phyloP scores from a whole-genome alignment of 2,888 invertebrate species.

The Spicauda simplicius region DNA sequence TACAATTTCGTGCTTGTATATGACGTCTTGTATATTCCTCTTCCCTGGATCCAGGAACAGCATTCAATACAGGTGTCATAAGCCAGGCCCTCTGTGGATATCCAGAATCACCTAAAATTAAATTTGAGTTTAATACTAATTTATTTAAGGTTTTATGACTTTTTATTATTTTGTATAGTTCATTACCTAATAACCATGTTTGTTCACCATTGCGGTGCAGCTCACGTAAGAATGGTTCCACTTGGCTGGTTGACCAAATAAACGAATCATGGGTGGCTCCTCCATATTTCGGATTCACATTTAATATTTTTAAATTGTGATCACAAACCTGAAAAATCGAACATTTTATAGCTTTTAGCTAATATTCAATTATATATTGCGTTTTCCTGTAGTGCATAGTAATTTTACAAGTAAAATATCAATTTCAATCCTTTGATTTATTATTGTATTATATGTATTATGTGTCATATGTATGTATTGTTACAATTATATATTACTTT shows the following conservation, averaged over 20 bases:
- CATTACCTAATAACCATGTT: neutral
- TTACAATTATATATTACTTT: no score
- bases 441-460: no score
- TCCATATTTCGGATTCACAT: neutral
- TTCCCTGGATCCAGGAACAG: slow-evolving; percentile 42
- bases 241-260: neutral
- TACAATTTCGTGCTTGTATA: slow-evolving; percentile 41
- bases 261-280: neutral
- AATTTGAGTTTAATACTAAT: neutral
- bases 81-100: slow-evolving; percentile 45
- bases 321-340: neutral
- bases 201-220: neutral
- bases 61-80: slow-evolving; percentile 45
- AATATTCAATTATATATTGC: neutral
- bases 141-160: neutral
- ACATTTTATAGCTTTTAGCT: neutral
- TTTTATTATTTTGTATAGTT: neutral
- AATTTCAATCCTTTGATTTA: no score
- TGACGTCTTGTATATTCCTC: slow-evolving; percentile 42
- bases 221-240: neutral
- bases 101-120: slow-evolving; percentile 43
- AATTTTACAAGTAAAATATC: neutral
- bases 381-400: neutral
- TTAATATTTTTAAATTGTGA: neutral
- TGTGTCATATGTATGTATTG: no score